Base-by-base conservation (phyloP, 2,888 invertebrate genomes). In the Clitarchus hookeri region DNA sequence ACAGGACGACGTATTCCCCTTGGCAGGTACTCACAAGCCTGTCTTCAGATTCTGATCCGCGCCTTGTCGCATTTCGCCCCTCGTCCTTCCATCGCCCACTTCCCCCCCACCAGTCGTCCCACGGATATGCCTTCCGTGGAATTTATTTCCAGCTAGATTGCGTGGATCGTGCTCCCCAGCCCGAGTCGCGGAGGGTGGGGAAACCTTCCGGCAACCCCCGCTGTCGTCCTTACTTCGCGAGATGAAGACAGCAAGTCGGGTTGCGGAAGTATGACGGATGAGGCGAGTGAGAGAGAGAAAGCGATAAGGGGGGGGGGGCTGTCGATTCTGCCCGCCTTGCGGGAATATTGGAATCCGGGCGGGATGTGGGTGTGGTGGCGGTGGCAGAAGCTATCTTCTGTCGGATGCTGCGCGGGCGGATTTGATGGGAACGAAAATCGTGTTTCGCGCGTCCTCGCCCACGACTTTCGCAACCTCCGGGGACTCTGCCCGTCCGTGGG, bases 1-100 rank as follows among this genome's bases (percentile, higher is more conserved):
- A 65, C 65, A 65, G 65, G 65, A 8, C 8, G 65, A 65, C 65
- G 65, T 65, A 65, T 65, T n/a, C 65, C n/a, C n/a, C 65, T 11
- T 65, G 65, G 65, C 65, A 65, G 65, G 65, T 65, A 65, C 65
- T 65, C 65, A 65, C 65, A 65, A n/a, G 23, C n/a, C 65, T 65
- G 65, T 65, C 65, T 65, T n/a, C 19, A 65, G 65, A 65, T n/a
- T 65, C 23, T n/a, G 65, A 19, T 65, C n/a, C 65, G 13, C 65
- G 19, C 65, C 65, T 65, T 65, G 65, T n/a, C 65, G 65, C 65
- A 19, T 23, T 65, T n/a, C n/a, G 16, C 19, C 65, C 65, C 19
- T 9, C 19, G 1, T n/a, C 23, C 65, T 16, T n/a, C 65, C 8
- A 2, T 23, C 8, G 65, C 48, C 48, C 48, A 6, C 65, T 65